Conservation (phyloP, 2,888 invertebrate species). For the Eurytoma adleriae region DNA sequence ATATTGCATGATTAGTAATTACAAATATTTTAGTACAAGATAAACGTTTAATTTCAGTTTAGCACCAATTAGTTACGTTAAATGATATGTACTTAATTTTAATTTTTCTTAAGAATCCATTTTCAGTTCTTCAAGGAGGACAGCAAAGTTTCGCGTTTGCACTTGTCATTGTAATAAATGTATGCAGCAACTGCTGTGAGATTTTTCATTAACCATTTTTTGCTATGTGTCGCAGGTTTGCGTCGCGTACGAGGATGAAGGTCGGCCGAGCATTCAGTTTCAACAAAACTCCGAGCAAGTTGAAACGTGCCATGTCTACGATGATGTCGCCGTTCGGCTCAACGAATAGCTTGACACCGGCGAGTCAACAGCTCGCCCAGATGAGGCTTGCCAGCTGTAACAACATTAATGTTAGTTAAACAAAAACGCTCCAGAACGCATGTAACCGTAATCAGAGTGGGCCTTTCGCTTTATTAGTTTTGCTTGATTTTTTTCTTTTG, state of each 20-base stretch:
- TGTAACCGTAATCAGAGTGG: constrained; percentile 35
- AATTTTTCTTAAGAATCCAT: neutral
- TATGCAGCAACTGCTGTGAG: neutral
- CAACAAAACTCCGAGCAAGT: constrained; percentile 95
- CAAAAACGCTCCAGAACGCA: constrained; percentile 31
- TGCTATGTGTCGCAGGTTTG: constrained; percentile 78
- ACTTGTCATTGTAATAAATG: constrained; percentile 44
- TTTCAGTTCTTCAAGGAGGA: constrained; percentile 39
- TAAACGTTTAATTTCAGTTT: no score
- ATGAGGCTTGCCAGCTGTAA: constrained; percentile 92
- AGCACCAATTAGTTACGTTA: no score
- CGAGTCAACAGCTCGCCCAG: constrained; percentile 87
- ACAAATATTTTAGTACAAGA: no score
- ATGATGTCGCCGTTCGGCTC: constrained; percentile 95
- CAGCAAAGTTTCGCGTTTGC: constrained; percentile 49
- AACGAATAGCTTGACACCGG: constrained; percentile 88
- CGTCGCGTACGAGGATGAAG: constrained; percentile 89
- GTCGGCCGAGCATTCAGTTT: constrained; percentile 96
- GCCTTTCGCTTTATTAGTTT: constrained; percentile 34
- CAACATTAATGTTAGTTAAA: constrained; percentile 87
- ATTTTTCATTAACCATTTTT: constrained; percentile 17
- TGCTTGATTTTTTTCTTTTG: constrained; percentile 24
- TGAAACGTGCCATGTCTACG: constrained; percentile 95
- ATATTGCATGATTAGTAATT: no score
- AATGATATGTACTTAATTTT: neutral